Evolutionary conservation across 2,888 invertebrate species (phyloP).

Genomic region (Aleiodes alternator): DNA sequence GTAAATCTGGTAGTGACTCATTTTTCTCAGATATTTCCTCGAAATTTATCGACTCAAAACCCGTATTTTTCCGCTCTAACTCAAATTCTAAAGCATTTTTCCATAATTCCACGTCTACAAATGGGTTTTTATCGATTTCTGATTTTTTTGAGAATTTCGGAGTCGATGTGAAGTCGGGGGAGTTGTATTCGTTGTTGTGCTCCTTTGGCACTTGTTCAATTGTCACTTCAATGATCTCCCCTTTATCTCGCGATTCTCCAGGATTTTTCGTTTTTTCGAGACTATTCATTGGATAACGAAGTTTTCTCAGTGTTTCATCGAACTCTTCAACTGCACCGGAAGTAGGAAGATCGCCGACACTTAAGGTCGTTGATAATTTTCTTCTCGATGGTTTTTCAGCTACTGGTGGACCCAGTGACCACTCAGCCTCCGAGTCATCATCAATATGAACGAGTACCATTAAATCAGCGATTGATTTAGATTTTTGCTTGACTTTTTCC

Average conservation of each 20-base stretch:
- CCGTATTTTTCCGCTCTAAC: constrained; percentile 64
- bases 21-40: constrained; percentile 45
- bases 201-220: constrained; percentile 11
- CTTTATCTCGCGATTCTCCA: constrained; percentile 52
- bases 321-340: constrained; percentile 77
- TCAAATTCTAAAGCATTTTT: constrained; percentile 67
- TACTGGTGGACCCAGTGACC: constrained; percentile 73
- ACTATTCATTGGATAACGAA: constrained; percentile 68
- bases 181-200: not conserved
- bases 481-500: constrained; percentile 81
- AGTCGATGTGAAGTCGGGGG: constrained; percentile 8
- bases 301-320: constrained; percentile 77
- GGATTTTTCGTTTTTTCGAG: not conserved
- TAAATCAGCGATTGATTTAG: constrained; percentile 82
- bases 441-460: constrained; percentile 83
- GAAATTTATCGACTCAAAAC: constrained; percentile 55
- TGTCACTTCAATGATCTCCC: not conserved
- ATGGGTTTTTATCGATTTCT: constrained; percentile 47
- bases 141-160: not conserved
- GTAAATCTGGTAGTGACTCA: constrained; percentile 34
- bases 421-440: constrained; percentile 79
- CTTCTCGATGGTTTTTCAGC: constrained; percentile 66
- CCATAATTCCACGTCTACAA: constrained; percentile 67
- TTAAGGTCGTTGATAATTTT: constrained; percentile 75
- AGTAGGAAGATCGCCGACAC: constrained; percentile 78